Conservation (phyloP, 2,797 vertebrate genomes). For the Arremon aurantiirostris region DNA sequence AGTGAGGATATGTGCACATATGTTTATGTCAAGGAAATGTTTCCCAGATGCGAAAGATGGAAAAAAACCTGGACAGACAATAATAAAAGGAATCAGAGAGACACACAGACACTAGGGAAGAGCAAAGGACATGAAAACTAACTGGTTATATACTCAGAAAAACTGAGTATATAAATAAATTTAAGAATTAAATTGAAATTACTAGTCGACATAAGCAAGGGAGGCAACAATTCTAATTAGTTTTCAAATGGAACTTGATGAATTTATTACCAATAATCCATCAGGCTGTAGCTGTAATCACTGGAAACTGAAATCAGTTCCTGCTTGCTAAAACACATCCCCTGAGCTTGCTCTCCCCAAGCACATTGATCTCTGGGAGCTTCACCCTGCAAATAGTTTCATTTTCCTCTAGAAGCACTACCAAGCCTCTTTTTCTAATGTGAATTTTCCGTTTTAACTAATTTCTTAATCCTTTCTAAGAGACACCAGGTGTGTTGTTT, state of each 20-base stretch:
- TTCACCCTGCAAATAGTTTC: neutral
- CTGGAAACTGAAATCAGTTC: neutral
- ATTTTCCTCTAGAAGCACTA: neutral
- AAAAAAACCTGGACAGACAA: neutral
- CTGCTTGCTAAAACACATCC: neutral
- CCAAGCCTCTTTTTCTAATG: neutral
- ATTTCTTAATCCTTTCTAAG: neutral
- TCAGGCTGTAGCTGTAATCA: neutral
- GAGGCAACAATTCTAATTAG: neutral
- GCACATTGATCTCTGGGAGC: neutral
- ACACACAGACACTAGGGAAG: neutral
- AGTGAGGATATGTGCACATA: neutral
- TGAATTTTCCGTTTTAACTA: neutral
- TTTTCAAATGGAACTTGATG: neutral
- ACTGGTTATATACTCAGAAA: neutral
- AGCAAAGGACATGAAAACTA: neutral
- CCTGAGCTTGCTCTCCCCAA: neutral
- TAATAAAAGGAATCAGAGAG: neutral
- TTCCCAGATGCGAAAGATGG: neutral
- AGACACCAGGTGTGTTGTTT: neutral
- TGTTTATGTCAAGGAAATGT: neutral
- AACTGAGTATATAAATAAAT: neutral
- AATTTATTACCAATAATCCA: slow-evolving; percentile 1
- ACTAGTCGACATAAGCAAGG: neutral
- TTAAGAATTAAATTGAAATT: neutral